These are phyloP conservation scores for Megalops cyprinoides DNA, from an alignment of 2,797 vertebrate species.

Conservation along the genomic window DNA sequence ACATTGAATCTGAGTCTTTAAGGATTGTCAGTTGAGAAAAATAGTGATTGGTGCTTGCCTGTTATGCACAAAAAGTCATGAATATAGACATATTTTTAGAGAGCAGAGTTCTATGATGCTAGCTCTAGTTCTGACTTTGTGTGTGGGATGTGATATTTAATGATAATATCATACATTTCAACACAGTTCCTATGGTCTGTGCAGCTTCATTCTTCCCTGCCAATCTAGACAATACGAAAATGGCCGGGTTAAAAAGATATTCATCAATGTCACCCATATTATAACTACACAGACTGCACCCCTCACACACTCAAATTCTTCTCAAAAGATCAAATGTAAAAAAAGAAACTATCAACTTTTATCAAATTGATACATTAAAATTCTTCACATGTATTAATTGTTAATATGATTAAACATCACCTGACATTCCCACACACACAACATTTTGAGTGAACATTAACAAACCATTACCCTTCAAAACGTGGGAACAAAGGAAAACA, in stretches of 20 bases:
- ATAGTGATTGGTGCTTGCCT: not conserved
- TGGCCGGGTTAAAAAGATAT: not conserved
- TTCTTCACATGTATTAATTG: not conserved
- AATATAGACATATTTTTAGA: not conserved
- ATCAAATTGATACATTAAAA: not conserved
- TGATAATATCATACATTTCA: slow-evolving; percentile 18
- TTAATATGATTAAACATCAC: not conserved
- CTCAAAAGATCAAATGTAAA: not conserved
- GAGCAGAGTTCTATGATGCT: not conserved
- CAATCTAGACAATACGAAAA: slow-evolving; percentile 11
- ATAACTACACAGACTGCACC: not conserved
- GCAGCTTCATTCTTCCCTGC: slow-evolving; percentile 19
- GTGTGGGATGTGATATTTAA: slow-evolving; percentile 3
- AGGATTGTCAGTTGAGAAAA: not conserved
- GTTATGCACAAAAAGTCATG: not conserved
- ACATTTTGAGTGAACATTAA: not conserved
- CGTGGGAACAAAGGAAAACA: not conserved
- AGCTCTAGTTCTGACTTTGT: not conserved
- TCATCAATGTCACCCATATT: not conserved
- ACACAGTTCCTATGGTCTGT: slow-evolving; percentile 33
- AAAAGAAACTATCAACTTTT: no score
- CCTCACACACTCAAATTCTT: no score
- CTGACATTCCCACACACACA: not conserved
- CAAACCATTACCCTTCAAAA: no score
- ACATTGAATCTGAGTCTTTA: not conserved